A percentile compares a stretch with the other conserved stretches of the same genome.
Conservation (phyloP, 1,140 invertebrate genomes). For the Drosophila lowei region DNA sequence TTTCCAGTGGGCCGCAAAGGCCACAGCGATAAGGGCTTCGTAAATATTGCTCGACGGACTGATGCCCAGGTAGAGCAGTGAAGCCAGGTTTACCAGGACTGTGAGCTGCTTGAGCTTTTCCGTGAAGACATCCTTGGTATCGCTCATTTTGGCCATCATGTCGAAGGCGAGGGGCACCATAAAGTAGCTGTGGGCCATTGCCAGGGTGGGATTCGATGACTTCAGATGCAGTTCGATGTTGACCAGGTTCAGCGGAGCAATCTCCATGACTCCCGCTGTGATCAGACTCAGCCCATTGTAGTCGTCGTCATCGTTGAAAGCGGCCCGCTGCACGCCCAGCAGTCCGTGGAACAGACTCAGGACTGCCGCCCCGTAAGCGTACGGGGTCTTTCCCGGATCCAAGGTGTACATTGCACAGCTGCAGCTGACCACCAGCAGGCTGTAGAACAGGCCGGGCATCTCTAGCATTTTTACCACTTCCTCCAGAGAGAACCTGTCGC, state of each 20-base stretch:
- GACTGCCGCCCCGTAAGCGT: slow-evolving; percentile 59
- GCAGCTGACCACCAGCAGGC: slow-evolving; percentile 69
- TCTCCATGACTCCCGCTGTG: slow-evolving; percentile 61
- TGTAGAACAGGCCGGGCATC: slow-evolving; percentile 69
- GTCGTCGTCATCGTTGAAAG: slow-evolving; percentile 48
- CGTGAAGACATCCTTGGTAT: slow-evolving; percentile 53
- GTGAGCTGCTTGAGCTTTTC: slow-evolving; percentile 69
- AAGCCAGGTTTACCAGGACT: slow-evolving; percentile 70
- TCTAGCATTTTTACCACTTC: slow-evolving; percentile 37
- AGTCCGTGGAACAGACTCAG: slow-evolving; percentile 66
- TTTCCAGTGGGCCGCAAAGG: slow-evolving; percentile 54
- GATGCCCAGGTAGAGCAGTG: slow-evolving; percentile 67
- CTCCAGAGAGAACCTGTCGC: background rate
- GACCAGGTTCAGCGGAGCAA: slow-evolving; percentile 62
- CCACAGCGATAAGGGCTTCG: slow-evolving; percentile 53
- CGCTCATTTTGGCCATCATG: slow-evolving; percentile 49
- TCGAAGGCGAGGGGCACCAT: slow-evolving; percentile 67
- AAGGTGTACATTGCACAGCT: slow-evolving; percentile 68
- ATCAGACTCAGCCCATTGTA: slow-evolving; percentile 48
- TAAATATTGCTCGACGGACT: slow-evolving; percentile 63
- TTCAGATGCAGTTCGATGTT: slow-evolving; percentile 71
- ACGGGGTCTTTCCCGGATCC: slow-evolving; percentile 60
- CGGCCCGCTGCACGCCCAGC: slow-evolving; percentile 58
- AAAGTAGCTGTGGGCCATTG: slow-evolving; percentile 65
- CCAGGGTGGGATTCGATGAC: slow-evolving; percentile 46